Evolutionary conservation across 1,140 invertebrate genomes (phyloP).

Genomic region (Asbolus verrucosus): DNA sequence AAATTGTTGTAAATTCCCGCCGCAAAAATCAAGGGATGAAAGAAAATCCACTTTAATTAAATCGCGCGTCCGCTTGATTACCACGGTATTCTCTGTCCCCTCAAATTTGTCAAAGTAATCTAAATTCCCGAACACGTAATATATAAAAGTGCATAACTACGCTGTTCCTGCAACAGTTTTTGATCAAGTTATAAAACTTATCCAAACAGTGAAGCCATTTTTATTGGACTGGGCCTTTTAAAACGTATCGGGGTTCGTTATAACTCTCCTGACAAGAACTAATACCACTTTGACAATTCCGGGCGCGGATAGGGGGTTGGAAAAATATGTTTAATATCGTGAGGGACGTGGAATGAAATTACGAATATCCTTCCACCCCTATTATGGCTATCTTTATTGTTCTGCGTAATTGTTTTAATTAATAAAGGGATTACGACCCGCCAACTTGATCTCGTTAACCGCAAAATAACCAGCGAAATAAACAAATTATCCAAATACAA

Average conservation of each 20-base stretch:
- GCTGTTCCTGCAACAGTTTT: conserved; percentile 3
- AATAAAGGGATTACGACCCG: conserved; percentile 6
- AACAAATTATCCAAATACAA: conserved; percentile 2
- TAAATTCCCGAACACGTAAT: conserved; percentile 36
- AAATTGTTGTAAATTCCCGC: conserved; percentile 25
- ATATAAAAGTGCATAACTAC: conserved; percentile 14
- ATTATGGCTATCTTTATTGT: conserved; percentile 23
- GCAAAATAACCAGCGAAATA: neutral
- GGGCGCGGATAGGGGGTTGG: neutral
- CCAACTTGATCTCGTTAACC: no score
- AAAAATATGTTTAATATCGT: conserved; percentile 37
- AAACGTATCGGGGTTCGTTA: neutral
- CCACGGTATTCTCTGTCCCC: no score
- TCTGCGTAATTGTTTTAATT: conserved; percentile 28
- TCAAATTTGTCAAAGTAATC: conserved; percentile 38
- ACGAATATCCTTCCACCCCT: conserved; percentile 4
- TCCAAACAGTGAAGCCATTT: conserved; percentile 29
- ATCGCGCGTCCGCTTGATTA: conserved; percentile 1
- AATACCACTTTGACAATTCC: conserved; percentile 20
- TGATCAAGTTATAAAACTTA: conserved; percentile 37
- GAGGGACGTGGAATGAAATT: conserved; percentile 17
- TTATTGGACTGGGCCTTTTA: conserved; percentile 7
- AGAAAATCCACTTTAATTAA: conserved; percentile 38
- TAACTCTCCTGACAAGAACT: conserved; percentile 26
- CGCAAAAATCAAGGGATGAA: conserved; percentile 20